Evolutionary conservation across 2,113 vertebrate species (phyloP), one percentile per base, ranked within the genome.

Genomic region (Chaetorhynchus papuensis): DNA sequence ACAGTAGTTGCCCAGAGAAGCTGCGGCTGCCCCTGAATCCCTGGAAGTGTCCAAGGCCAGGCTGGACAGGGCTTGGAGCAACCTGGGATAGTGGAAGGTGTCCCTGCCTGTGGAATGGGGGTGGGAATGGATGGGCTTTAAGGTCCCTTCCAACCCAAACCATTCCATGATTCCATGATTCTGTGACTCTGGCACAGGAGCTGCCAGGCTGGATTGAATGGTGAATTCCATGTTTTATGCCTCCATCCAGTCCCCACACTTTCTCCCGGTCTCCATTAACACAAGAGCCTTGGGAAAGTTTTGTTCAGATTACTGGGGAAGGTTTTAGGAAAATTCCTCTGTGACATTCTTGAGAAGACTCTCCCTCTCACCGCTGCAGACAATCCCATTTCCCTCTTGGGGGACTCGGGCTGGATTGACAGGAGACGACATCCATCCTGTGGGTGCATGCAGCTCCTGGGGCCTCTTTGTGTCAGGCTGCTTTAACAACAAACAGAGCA

Each of bases 381-480:
- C 80, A 89, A 94, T 69, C 63, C 90, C 50, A 0, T 78, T 94
- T 91, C 81, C 87, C 95, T 96, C 60, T 4, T 56, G 87, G 64
- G 88, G 92, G 54, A 76, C 87, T 95, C 2, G 4, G 39, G 64
- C 52, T 63, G 77, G 95, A 95, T 91, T 97, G 96, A 95, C 95
- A 96, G 95, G 71, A 96, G 77, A 77, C 7, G 87, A 89, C 96
- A 89, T 82, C 84, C 54, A 54, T 96, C 93, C 90, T 89, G 90
- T 91, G 92, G 93, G 30, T 94, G 95, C 94, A 31, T 7, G 90
- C 87, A 96, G 90, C 87, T 93, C 95, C 90, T 0, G 71, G 75
- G 95, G 96, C 88, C 61, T 92, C 95, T 95, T 90, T 92, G 85
- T 96, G 95, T 93, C 95, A 96, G 86, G 59, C 53, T 92, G 90